These are phyloP conservation scores for Malacoraja senta DNA, from an alignment of 2,797 vertebrate species.

Conservation along the genomic window DNA sequence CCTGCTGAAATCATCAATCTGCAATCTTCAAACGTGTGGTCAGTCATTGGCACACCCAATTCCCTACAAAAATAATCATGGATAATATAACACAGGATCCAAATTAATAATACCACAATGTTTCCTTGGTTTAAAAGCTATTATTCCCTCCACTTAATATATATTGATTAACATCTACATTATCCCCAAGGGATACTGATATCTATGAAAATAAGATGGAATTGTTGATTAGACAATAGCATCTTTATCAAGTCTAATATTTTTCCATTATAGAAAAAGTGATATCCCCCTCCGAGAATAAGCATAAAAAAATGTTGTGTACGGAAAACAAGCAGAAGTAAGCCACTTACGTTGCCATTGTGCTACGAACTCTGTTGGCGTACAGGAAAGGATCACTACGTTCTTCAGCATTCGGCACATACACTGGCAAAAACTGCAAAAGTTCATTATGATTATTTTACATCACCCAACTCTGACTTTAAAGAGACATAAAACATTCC, in stretches of 20 bases:
- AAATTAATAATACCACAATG: not conserved
- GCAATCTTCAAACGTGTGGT: slow-evolving; percentile 95
- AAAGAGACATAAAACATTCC: not conserved
- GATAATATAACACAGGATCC: not conserved
- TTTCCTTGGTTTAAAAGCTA: not conserved
- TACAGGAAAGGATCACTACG: slow-evolving; percentile 71
- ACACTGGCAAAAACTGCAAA: slow-evolving; percentile 80
- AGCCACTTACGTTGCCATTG: slow-evolving; percentile 77
- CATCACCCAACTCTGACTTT: not conserved
- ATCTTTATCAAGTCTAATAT: not conserved
- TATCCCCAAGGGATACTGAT: not conserved
- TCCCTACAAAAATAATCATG: slow-evolving; percentile 55
- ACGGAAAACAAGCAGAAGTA: not conserved
- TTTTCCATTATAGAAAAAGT: not conserved
- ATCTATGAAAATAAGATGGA: not conserved
- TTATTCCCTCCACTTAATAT: not conserved
- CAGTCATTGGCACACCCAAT: slow-evolving; percentile 77
- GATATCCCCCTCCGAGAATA: too few species aligned
- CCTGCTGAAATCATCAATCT: slow-evolving; percentile 94
- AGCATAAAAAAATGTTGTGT: not conserved
- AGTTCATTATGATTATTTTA: slow-evolving; percentile 32
- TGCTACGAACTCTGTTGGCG: slow-evolving; percentile 69
- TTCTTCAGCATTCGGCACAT: slow-evolving; percentile 79
- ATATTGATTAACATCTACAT: not conserved
- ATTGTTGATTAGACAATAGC: not conserved